Evolutionary conservation across 2,113 vertebrate species (phyloP).

Genomic region (Erythrocercus mccallii): DNA sequence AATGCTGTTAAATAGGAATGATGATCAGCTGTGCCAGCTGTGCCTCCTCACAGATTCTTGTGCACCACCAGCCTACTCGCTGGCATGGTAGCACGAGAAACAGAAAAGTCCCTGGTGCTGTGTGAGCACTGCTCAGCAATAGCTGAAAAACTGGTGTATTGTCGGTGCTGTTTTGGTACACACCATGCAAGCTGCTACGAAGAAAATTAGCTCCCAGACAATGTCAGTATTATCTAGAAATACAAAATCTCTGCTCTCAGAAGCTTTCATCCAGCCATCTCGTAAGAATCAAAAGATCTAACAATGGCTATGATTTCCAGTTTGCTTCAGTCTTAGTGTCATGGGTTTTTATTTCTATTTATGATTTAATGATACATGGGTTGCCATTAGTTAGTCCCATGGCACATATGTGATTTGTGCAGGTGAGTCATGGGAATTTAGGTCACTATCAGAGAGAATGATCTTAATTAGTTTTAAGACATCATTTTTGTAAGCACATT

Average conservation of each 20-base stretch:
- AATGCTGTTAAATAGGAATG: background rate
- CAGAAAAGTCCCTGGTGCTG: background rate
- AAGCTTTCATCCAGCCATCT: background rate
- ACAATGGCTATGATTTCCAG: background rate
- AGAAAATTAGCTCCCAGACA: background rate
- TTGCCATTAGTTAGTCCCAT: background rate
- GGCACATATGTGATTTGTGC: accelerated
- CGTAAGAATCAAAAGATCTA: background rate
- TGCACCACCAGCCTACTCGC: background rate
- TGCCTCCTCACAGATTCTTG: background rate
- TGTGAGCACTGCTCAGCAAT: background rate
- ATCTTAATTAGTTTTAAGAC: background rate
- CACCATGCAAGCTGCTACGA: background rate
- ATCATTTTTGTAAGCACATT: background rate
- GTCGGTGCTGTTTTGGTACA: accelerated
- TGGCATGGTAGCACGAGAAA: background rate
- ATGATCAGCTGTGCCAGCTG: background rate
- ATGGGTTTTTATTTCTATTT: background rate
- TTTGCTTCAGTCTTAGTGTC: background rate
- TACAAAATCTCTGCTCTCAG: background rate
- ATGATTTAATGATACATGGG: background rate
- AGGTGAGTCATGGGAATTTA: background rate
- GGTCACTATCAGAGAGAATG: background rate
- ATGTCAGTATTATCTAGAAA: background rate
- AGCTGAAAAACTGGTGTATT: background rate